phyloP scores from a whole-genome alignment of 30 jellyfish, hydroid and myxozoan species.

The Rhopilema esculentum region DNA sequence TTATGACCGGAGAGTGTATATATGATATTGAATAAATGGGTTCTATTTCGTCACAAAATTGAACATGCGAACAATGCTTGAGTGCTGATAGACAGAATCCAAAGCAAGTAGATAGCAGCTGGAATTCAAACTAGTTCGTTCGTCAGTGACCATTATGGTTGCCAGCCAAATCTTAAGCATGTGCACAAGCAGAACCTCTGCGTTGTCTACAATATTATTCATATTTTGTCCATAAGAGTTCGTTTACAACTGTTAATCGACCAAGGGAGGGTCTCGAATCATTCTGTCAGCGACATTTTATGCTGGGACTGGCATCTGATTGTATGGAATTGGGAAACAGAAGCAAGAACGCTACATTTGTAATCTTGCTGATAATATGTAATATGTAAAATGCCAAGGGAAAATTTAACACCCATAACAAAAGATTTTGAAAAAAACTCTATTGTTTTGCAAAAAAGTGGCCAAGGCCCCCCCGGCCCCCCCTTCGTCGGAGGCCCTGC shows the following conservation, averaged over 20 bases:
- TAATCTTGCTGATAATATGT: too few relatives aligned
- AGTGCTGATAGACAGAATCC: background rate
- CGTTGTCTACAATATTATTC: background rate
- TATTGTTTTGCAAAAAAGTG: too few relatives aligned
- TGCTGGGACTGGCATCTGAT: too few relatives aligned
- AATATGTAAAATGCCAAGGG: too few relatives aligned
- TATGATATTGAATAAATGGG: background rate
- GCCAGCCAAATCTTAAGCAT: background rate
- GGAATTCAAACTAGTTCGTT: background rate
- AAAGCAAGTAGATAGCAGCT: background rate
- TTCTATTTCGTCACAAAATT: background rate
- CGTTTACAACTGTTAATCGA: background rate
- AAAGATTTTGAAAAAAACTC: too few relatives aligned
- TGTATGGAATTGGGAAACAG: too few relatives aligned
- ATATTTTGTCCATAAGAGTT: background rate
- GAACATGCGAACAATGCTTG: background rate
- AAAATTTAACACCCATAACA: too few relatives aligned
- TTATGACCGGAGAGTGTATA: conserved; percentile 7
- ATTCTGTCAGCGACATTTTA: too few relatives aligned
- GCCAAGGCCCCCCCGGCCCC: too few relatives aligned
- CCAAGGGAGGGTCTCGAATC: background rate
- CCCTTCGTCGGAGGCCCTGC: too few relatives aligned
- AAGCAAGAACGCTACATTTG: too few relatives aligned
- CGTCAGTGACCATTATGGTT: background rate
- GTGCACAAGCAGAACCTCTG: too few relatives aligned